Percentiles rank a stretch among this genome's conserved stretches.
phyloP scores from a whole-genome alignment of 2,888 invertebrate genomes.

The Monochamus alternatus region DNA sequence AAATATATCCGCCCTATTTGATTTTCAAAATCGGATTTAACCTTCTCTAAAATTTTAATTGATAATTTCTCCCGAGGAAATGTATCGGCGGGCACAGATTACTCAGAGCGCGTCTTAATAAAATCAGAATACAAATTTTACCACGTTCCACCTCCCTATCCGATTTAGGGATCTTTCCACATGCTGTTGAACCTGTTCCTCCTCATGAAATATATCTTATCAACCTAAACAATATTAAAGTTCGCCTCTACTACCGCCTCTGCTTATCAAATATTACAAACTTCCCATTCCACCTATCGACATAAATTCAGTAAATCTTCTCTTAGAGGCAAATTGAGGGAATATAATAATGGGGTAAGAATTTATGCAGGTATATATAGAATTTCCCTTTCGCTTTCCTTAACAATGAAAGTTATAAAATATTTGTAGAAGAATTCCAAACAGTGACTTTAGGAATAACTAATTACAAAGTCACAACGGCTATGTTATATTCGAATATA shows the following conservation, averaged over 20 bases:
- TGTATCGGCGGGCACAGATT: slow-evolving; percentile 11
- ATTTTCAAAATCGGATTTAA: too few relatives aligned
- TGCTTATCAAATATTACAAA: slow-evolving; percentile 1
- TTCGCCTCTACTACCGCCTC: slow-evolving; percentile 5
- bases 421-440: background rate
- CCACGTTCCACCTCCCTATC: slow-evolving; percentile 5
- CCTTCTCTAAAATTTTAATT: background rate
- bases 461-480: background rate
- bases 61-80: slow-evolving; percentile 4
- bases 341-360: slow-evolving; percentile 5
- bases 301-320: slow-evolving; percentile 18
- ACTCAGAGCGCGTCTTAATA: slow-evolving; percentile 22
- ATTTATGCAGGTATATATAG: background rate
- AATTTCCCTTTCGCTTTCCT: background rate
- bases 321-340: slow-evolving; percentile 1
- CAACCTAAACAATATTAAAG: slow-evolving; percentile 17
- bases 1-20: too few relatives aligned
- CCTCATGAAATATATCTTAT: slow-evolving; percentile 13
- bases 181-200: background rate
- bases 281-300: background rate
- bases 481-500: background rate
- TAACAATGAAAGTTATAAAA: background rate
- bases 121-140: slow-evolving; percentile 9
- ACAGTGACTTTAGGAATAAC: background rate
- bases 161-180: slow-evolving; percentile 8